Conservation (phyloP, 2,888 invertebrate genomes). For the Barypeithes pellucidus region DNA sequence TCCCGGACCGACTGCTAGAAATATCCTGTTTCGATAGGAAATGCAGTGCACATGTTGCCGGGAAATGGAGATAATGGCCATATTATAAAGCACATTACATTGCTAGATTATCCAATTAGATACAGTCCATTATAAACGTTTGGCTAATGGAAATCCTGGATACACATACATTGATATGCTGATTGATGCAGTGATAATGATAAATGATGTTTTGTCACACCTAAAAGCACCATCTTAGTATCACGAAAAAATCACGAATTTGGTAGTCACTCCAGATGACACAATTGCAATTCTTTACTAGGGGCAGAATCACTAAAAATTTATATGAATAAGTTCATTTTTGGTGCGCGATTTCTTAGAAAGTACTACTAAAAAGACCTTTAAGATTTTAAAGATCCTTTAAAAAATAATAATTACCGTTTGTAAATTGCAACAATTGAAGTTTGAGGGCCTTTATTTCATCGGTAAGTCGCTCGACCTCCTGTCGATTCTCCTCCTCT, state of each 20-base stretch:
- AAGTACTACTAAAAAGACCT: too few relatives aligned
- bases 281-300: too few relatives aligned
- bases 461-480: slow-evolving; percentile 76
- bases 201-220: too few relatives aligned
- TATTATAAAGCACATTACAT: slow-evolving; percentile 25
- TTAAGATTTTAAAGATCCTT: too few relatives aligned
- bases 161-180: neutral
- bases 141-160: slow-evolving; percentile 1
- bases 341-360: too few relatives aligned
- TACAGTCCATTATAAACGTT: neutral
- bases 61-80: slow-evolving; percentile 35
- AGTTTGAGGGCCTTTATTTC: slow-evolving; percentile 77
- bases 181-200: too few relatives aligned
- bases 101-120: slow-evolving; percentile 14
- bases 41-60: slow-evolving; percentile 30
- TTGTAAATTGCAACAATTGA: slow-evolving; percentile 75
- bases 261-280: too few relatives aligned
- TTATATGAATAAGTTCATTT: too few relatives aligned
- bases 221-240: too few relatives aligned
- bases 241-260: too few relatives aligned
- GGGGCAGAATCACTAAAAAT: too few relatives aligned
- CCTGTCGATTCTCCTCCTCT: slow-evolving; percentile 76
- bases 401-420: slow-evolving; percentile 66
- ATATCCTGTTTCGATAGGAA: slow-evolving; percentile 39
- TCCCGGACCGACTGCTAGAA: neutral